Evolutionary conservation across 2,113 vertebrate species (phyloP).

Genomic region (Poeciliopsis turrubarensis): DNA sequence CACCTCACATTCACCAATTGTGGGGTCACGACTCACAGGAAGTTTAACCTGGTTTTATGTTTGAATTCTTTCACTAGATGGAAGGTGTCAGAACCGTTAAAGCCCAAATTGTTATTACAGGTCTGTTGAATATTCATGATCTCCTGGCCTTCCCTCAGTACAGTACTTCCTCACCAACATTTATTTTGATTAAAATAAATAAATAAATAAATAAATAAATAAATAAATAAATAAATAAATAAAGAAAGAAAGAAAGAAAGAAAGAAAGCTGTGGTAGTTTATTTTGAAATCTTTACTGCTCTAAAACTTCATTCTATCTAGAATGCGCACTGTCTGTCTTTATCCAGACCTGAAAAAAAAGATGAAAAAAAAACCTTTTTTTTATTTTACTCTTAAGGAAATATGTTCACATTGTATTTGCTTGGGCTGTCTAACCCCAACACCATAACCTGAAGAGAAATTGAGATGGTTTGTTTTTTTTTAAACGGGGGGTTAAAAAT

Average conservation of each 20-base stretch:
- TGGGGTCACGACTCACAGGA: constrained; percentile 7
- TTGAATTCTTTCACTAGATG: constrained; percentile 1
- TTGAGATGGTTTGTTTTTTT: neutral
- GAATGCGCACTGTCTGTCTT: neutral
- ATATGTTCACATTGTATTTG: neutral
- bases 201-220: too few species aligned
- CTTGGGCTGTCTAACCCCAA: neutral
- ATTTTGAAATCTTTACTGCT: neutral
- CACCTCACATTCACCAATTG: constrained; percentile 21
- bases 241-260: too few species aligned
- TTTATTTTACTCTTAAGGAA: neutral
- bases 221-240: too few species aligned
- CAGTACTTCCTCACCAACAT: neutral
- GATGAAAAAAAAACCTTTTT: neutral
- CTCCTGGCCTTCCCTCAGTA: constrained; percentile 24
- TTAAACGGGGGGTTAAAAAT: neutral
- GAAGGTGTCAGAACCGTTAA: constrained; percentile 7
- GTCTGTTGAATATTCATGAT: constrained; percentile 17
- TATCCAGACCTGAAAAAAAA: neutral
- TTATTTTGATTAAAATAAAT: too few species aligned
- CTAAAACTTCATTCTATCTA: neutral
- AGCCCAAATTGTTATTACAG: constrained; percentile 7
- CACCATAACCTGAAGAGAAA: neutral
- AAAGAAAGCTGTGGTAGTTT: neutral
- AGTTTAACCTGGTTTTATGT: constrained; percentile 21